Conservation (phyloP, 2,888 invertebrate species). For the Patella pellucida region DNA sequence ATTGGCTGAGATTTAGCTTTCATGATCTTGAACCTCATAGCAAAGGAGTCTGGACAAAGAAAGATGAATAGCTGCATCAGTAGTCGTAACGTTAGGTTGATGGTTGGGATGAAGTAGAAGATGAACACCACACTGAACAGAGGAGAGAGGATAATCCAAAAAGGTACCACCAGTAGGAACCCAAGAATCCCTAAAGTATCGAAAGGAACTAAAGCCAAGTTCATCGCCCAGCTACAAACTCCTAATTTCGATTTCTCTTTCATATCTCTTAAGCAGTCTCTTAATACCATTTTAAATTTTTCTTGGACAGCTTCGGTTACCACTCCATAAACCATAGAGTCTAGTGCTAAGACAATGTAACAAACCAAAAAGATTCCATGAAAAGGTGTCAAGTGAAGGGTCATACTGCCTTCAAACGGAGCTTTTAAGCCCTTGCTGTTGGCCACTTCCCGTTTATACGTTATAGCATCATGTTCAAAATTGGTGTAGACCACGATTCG, state of each 20-base stretch:
- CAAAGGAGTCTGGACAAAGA: slow-evolving; percentile 39
- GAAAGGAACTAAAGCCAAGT: slow-evolving; percentile 59
- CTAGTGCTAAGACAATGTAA: slow-evolving; percentile 55
- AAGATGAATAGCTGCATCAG: slow-evolving; percentile 50
- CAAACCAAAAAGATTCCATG: slow-evolving; percentile 59
- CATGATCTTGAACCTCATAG: background rate
- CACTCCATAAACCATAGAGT: slow-evolving; percentile 48
- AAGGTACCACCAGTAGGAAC: slow-evolving; percentile 51
- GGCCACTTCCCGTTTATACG: slow-evolving; percentile 14
- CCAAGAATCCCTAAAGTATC: slow-evolving; percentile 56
- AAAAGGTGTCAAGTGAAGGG: slow-evolving; percentile 58
- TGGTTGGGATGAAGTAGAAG: slow-evolving; percentile 60
- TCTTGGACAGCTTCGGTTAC: slow-evolving; percentile 41
- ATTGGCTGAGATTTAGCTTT: slow-evolving; percentile 4
- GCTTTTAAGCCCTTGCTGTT: slow-evolving; percentile 21
- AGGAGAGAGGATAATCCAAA: slow-evolving; percentile 52
- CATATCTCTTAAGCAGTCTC: slow-evolving; percentile 57
- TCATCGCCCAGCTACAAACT: slow-evolving; percentile 45
- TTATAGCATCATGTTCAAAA: slow-evolving; percentile 41
- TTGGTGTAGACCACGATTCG: slow-evolving; percentile 51
- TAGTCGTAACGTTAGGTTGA: slow-evolving; percentile 58
- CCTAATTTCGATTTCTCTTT: slow-evolving; percentile 37
- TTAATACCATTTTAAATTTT: slow-evolving; percentile 43
- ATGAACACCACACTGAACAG: slow-evolving; percentile 47
- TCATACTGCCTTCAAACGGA: slow-evolving; percentile 53